Evolutionary conservation across 2,888 invertebrate species (phyloP).

Genomic region (Poecilus cupreus): DNA sequence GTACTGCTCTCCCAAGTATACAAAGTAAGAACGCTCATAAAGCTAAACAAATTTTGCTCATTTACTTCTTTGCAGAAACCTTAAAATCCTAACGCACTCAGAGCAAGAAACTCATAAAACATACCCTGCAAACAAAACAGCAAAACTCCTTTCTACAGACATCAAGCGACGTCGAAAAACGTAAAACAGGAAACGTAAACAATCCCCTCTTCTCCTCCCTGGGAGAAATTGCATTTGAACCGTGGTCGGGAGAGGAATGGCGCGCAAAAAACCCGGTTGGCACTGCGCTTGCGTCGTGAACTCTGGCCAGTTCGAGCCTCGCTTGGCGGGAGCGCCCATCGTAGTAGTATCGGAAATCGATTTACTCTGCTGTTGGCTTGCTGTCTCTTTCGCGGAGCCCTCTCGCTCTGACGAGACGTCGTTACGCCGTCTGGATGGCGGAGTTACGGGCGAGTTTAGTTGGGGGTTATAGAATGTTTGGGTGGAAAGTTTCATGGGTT

Average conservation of each 20-base stretch:
- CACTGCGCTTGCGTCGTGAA: slow-evolving; percentile 23
- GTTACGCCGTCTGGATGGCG: slow-evolving; percentile 17
- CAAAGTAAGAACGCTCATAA: not conserved
- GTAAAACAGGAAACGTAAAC: slow-evolving; percentile 50
- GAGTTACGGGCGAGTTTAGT: not conserved
- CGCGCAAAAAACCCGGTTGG: not conserved
- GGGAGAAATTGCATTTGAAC: slow-evolving; percentile 30
- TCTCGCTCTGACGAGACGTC: slow-evolving; percentile 25
- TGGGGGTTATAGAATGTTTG: slow-evolving; percentile 17
- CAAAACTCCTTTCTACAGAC: slow-evolving; percentile 32
- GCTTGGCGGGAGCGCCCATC: slow-evolving; percentile 1
- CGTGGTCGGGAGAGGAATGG: slow-evolving; percentile 8
- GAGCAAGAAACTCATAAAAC: slow-evolving; percentile 46
- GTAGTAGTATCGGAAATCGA: slow-evolving; percentile 49
- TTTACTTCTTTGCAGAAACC: not conserved
- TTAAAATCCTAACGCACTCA: slow-evolving; percentile 16
- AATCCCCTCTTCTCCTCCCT: slow-evolving; percentile 35
- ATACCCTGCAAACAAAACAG: slow-evolving; percentile 24
- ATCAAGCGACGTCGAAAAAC: slow-evolving; percentile 41
- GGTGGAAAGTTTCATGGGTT: not conserved
- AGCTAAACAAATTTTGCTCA: slow-evolving; percentile 21
- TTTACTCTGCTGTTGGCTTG: slow-evolving; percentile 37
- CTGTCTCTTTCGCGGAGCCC: not conserved
- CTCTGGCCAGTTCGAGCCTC: not conserved
- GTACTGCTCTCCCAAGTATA: not conserved